Conservation (phyloP, 2,113 vertebrate genomes). For the Albula glossodonta region DNA sequence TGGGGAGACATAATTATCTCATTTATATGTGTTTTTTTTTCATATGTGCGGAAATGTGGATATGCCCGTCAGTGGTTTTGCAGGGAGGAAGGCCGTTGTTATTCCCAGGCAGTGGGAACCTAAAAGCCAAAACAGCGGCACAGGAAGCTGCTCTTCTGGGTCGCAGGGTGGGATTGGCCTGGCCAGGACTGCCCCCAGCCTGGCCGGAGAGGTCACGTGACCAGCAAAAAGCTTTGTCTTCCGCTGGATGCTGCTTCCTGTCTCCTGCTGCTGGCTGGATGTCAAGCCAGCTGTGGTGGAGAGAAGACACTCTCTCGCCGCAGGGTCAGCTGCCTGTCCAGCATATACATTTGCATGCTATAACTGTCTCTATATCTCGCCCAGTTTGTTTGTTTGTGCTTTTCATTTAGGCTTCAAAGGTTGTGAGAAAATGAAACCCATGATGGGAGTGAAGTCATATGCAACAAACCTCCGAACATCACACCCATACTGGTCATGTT, state of each 20-base stretch:
- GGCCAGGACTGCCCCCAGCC: neutral
- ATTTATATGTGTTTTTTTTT: too few relatives aligned
- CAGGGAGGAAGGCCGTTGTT: neutral
- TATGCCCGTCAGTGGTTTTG: too few relatives aligned
- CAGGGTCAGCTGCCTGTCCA: neutral
- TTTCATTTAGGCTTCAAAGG: too few relatives aligned
- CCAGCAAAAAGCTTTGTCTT: constrained; percentile 7
- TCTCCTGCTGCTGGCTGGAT: constrained; percentile 1
- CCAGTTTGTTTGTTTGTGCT: too few relatives aligned
- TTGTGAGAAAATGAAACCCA: too few relatives aligned
- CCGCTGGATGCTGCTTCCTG: constrained; percentile 21
- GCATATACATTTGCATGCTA: neutral
- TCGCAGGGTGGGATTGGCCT: neutral
- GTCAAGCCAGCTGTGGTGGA: neutral
- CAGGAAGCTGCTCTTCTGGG: constrained; percentile 24
- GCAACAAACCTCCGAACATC: too few relatives aligned
- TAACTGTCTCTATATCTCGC: too few relatives aligned
- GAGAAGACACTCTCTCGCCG: constrained; percentile 6
- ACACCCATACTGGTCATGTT: too few relatives aligned
- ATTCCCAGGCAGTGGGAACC: neutral
- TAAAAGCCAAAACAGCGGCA: constrained; percentile 13
- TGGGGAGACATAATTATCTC: too few relatives aligned
- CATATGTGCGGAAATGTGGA: too few relatives aligned
- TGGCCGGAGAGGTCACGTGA: constrained; percentile 15
- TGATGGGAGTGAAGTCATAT: too few relatives aligned